Base-by-base conservation (phyloP, 2,888 invertebrate genomes). In the Drosophila barbarae region DNA sequence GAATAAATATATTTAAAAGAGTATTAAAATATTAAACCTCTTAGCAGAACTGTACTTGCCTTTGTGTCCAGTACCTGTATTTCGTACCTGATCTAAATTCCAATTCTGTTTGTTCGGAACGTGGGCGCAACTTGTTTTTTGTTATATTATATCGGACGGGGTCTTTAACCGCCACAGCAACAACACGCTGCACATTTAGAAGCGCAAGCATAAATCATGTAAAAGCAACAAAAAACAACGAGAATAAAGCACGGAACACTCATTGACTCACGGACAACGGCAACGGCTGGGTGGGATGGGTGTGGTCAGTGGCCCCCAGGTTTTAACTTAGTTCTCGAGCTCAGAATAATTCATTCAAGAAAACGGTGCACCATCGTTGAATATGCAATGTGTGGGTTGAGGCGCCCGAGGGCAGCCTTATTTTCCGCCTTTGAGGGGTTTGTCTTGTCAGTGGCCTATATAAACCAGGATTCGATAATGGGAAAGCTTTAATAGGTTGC, bases 341-440 rank as follows among this genome's bases (percentile, higher is more conserved):
- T 42, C 66, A 44, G 80, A 85, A 84, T 79, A 74, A 79, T 85
- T 79, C 84, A 83, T 79, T 85, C 72, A 79, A 79, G 85, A 79
- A 79, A 79, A 85, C 30, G 30, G 18, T 30, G 49, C 23, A 23
- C 54, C 26, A 51, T 68, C 76, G 69, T 79, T 78, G 78, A 84
- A 78, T 78, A 78, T 84, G 83, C 83, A 78, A 73, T 61, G 50
- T 69, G 69, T 57, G 38, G 64, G 28, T 18, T 47, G 54, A 12
- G 28, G 44, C 15, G 12, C 28, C 9, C 9, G 0, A n/a, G 26
- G 53, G 15, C 36, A 23, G 18, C 18, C 15, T 32, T 36, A 26
- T 42, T 42, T n/a, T 7, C 28, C 10, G 23, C 21, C 35, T 44
- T 30, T 13, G 15, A 13, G 35, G 21, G n/a, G 8, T 12, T 12